Base-by-base conservation (phyloP, 2,113 vertebrate species). In the Mystacornis crossleyi region DNA sequence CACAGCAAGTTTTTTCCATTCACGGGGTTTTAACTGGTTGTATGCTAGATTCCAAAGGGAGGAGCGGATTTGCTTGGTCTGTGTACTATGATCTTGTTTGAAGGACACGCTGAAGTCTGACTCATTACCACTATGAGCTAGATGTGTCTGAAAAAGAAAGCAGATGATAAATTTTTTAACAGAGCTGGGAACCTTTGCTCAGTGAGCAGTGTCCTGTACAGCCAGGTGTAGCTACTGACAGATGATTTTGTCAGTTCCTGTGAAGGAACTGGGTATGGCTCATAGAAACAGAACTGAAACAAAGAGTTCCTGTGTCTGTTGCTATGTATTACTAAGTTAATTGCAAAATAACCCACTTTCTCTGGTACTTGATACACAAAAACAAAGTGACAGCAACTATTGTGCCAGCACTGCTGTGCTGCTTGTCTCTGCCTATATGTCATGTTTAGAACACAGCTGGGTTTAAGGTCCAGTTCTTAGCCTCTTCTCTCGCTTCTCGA, bases 21-120 rank as follows among this genome's bases (percentile, higher is more conserved):
- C 98, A 4, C 77, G 78, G 33, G 97, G 97, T 85, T 98, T 99
- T 91, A 99, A 96, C 31, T 98, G 97, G 54, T 95, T 94, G 77
- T 99, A 99, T 12, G 99, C 98, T 94, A 99, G 86, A 61, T 96
- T 98, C 99, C 99, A 99, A 57, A 98, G 98, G n/a, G 97, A 97
- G 2, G 61, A 96, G 33, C 98, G 97, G 33, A 99, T 88, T 81
- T 97, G 97, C 95, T 98, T 99, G 50, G 98, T 99, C 89, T 99
- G 97, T 24, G n/a, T 40, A 40, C 98, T 98, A 8, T 99, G 99
- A 96, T 99, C 99, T 81, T 98, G 98, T 97, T 99, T 99, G 97
- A 99, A 99, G 60, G 98, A 98, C 86, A 99, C 83, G 1, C 96
- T 69, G 54, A 91, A 97, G 86, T 97, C 95, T 93, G 96, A 89